These are phyloP conservation scores for Balearica regulorum DNA, from an alignment of 2,797 vertebrate genomes.

Conservation along the genomic window DNA sequence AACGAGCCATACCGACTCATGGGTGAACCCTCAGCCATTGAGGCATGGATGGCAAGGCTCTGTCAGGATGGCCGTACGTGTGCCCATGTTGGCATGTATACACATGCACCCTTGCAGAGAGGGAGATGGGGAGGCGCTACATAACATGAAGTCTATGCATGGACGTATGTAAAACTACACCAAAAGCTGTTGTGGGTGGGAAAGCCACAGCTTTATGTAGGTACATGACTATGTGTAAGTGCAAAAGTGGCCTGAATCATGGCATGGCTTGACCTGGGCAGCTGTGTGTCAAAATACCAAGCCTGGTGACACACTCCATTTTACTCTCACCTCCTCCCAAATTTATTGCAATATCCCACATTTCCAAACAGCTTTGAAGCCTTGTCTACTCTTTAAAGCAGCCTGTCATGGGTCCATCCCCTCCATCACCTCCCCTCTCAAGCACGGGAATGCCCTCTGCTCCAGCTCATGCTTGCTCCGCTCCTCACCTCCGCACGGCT, in stretches of 20 bases:
- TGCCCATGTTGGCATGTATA: neutral
- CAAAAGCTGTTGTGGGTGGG: neutral
- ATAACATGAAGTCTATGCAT: accelerated
- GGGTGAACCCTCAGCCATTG: accelerated
- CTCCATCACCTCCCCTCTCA: neutral
- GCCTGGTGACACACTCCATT: neutral
- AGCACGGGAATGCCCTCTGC: accelerated
- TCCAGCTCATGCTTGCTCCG: neutral
- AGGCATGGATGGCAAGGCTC: neutral
- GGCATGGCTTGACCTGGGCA: neutral
- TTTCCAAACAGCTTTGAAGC: neutral
- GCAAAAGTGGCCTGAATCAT: neutral
- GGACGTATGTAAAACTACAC: neutral
- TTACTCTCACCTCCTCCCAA: neutral
- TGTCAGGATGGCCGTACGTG: neutral
- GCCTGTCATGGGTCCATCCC: accelerated
- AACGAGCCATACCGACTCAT: accelerated
- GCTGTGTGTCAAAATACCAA: neutral
- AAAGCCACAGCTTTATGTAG: neutral
- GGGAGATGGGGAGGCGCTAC: neutral
- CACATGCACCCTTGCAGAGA: neutral
- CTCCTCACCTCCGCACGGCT: neutral
- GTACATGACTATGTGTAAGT: neutral
- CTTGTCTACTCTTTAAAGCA: neutral
- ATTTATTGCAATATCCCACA: neutral